phyloP scores from a whole-genome alignment of 2,888 invertebrate genomes.

The Erebia epiphron region DNA sequence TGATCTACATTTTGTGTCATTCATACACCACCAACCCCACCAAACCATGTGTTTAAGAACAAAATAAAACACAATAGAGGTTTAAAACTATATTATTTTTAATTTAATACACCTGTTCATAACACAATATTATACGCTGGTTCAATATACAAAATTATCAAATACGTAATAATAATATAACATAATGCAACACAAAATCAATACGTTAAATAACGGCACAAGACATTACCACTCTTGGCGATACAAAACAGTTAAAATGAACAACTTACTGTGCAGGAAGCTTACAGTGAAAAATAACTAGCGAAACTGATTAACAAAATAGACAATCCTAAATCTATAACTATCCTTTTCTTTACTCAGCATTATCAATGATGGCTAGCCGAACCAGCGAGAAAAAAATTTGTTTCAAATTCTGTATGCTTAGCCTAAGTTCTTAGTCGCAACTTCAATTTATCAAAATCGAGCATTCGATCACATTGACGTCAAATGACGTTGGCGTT shows the following conservation, averaged over 20 bases:
- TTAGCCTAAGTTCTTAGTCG: too few relatives aligned
- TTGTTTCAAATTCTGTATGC: too few relatives aligned
- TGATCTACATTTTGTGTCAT: too few relatives aligned
- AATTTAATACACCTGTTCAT: conserved; percentile 75
- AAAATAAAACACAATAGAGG: conserved; percentile 36
- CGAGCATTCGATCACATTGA: too few relatives aligned
- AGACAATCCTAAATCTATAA: neutral
- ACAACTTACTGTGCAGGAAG: conserved; percentile 12
- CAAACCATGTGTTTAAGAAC: too few relatives aligned
- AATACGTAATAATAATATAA: conserved; percentile 52
- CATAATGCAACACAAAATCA: conserved; percentile 60
- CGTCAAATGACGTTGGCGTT: too few relatives aligned
- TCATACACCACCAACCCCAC: too few relatives aligned
- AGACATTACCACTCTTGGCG: conserved; percentile 37
- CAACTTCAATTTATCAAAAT: too few relatives aligned
- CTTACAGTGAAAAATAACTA: conserved; percentile 1
- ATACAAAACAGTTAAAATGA: neutral
- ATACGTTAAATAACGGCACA: conserved; percentile 55
- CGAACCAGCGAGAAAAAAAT: too few relatives aligned
- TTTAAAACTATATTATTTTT: conserved; percentile 70
- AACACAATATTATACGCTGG: conserved; percentile 71
- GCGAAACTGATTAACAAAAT: neutral
- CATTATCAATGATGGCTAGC: too few relatives aligned
- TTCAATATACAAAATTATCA: conserved; percentile 78
- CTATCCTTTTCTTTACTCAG: neutral